Conservation (phyloP, 2,888 invertebrate species). For the Strigamia crassipes region DNA sequence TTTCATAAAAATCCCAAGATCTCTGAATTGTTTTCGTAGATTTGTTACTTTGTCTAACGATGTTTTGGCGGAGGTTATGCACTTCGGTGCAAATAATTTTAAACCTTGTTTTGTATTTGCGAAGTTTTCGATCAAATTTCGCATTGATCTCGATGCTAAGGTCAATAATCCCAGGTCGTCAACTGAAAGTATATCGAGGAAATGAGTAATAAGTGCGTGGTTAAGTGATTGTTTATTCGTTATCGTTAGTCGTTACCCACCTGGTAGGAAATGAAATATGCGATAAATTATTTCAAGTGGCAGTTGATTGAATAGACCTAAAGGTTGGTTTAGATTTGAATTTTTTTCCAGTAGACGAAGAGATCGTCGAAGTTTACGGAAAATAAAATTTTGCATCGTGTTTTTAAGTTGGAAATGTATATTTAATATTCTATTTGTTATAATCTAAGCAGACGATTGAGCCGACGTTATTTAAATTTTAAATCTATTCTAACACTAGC, state of each 20-base stretch:
- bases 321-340: not conserved
- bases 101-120: not conserved
- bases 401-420: not conserved
- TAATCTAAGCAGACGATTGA: not conserved
- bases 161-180: not conserved
- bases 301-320: not conserved
- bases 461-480: not conserved
- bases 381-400: not conserved
- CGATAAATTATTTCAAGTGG: slow-evolving; percentile 2
- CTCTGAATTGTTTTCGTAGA: not conserved
- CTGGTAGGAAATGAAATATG: not conserved
- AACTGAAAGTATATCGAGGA: not conserved
- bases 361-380: not conserved
- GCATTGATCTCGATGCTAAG: not conserved
- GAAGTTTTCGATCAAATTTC: not conserved
- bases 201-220: no score
- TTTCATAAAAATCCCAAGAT: not conserved
- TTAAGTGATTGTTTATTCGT: no score
- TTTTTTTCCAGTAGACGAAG: not conserved
- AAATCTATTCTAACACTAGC: not conserved
- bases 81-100: not conserved
- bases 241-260: not conserved
- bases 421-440: no score
- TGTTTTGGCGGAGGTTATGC: not conserved
- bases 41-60: not conserved